Evolutionary conservation across 2,888 invertebrate genomes (phyloP).

Genomic region (Agonopterix arenella): DNA sequence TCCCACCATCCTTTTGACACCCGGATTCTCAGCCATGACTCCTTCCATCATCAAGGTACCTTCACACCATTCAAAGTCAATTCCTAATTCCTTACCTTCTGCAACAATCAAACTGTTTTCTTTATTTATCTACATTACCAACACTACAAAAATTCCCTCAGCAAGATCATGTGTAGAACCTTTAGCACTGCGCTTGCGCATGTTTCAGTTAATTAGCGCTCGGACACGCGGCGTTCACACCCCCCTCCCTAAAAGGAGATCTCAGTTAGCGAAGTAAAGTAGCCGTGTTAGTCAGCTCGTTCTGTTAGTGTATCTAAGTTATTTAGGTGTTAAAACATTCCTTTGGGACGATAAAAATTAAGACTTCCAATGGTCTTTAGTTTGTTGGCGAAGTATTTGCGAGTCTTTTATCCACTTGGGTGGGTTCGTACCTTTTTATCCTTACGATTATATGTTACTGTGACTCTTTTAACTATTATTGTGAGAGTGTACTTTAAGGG

Average conservation of each 20-base stretch:
- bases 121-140: not conserved
- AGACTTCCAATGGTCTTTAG: not conserved
- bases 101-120: not conserved
- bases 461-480: too few relatives aligned
- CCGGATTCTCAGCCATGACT: not conserved
- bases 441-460: too few relatives aligned
- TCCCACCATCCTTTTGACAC: too few relatives aligned
- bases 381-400: too few relatives aligned
- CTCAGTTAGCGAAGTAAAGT: slow-evolving; percentile 35
- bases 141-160: not conserved
- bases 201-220: slow-evolving; percentile 66
- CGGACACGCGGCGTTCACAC: slow-evolving; percentile 39
- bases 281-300: not conserved
- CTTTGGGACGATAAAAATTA: not conserved
- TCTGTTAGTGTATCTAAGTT: not conserved
- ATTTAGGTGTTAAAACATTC: not conserved
- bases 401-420: too few relatives aligned
- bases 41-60: not conserved
- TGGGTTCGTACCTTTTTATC: too few relatives aligned
- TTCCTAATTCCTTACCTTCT: not conserved
- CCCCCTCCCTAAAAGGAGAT: slow-evolving; percentile 61
- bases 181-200: slow-evolving; percentile 50
- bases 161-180: not conserved
- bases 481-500: too few relatives aligned
- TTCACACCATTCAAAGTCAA: not conserved